Percentiles rank a stretch among this genome's conserved stretches.
phyloP scores from a whole-genome alignment of 2,888 invertebrate species.

The Norana najaformis region DNA sequence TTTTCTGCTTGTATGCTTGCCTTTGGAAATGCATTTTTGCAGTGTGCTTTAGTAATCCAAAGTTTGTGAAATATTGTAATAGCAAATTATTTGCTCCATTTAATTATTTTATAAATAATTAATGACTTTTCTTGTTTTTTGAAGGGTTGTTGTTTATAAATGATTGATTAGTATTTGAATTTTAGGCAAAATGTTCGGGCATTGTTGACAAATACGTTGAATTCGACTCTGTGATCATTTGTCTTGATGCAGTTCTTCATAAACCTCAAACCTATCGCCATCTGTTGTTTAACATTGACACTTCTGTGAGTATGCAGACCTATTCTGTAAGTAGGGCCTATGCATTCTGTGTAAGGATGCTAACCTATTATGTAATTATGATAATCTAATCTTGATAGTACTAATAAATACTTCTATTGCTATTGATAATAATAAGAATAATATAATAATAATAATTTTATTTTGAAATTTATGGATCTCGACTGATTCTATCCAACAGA shows the following conservation, averaged over 20 bases:
- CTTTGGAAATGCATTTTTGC: not conserved
- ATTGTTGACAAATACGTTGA: slow-evolving; percentile 88
- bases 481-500: no score
- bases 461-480: not conserved
- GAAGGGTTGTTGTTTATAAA: not conserved
- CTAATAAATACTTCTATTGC: no score
- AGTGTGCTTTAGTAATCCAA: not conserved
- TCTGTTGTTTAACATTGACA: slow-evolving; percentile 78
- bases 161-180: not conserved
- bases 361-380: not conserved
- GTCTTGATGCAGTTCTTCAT: slow-evolving; percentile 81
- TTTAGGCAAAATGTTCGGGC: slow-evolving; percentile 74
- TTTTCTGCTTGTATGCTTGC: not conserved
- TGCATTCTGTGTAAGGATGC: no score
- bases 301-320: slow-evolving; percentile 69
- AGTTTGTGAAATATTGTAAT: not conserved
- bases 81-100: not conserved
- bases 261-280: slow-evolving; percentile 83
- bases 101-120: not conserved
- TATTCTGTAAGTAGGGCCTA: no score
- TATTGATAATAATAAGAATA: no score
- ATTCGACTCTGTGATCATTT: slow-evolving; percentile 83
- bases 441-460: not conserved
- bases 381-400: no score
- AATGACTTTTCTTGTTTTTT: no score